phyloP scores from a whole-genome alignment of 2,113 vertebrate genomes.

The Rynchops niger region DNA sequence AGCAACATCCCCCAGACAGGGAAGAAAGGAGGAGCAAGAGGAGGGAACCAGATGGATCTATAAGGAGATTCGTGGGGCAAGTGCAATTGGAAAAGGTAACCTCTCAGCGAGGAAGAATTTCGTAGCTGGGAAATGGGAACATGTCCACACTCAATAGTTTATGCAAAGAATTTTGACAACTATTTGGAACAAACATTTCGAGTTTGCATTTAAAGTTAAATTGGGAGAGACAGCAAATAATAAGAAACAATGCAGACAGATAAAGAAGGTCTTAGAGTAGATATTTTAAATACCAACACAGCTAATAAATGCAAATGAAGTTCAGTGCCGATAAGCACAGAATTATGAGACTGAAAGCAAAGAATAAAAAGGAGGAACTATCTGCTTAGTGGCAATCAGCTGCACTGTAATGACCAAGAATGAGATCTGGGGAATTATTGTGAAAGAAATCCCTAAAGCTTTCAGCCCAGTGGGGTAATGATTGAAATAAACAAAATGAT shows the following conservation, averaged over 20 bases:
- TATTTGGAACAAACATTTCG: slow-evolving; percentile 63
- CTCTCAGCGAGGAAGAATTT: background rate
- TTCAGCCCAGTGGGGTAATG: slow-evolving; percentile 62
- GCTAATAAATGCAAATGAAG: slow-evolving; percentile 83
- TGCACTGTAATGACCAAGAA: slow-evolving; percentile 70
- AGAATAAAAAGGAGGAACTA: slow-evolving; percentile 70
- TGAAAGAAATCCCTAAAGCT: slow-evolving; percentile 75
- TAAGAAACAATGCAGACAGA: slow-evolving; percentile 73
- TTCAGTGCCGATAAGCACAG: slow-evolving; percentile 74
- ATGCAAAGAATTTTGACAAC: slow-evolving; percentile 55
- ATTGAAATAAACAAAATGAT: slow-evolving; percentile 65
- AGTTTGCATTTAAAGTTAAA: slow-evolving; percentile 72
- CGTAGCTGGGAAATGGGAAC: background rate
- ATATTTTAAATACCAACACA: slow-evolving; percentile 74
- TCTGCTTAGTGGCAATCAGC: slow-evolving; percentile 77
- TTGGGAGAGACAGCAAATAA: slow-evolving; percentile 71
- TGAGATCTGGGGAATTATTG: slow-evolving; percentile 75
- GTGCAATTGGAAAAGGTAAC: background rate
- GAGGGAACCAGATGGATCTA: background rate
- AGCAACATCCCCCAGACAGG: background rate
- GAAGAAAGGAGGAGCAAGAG: background rate
- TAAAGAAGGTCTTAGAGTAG: slow-evolving; percentile 70
- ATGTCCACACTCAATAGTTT: background rate
- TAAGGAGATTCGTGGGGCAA: background rate
- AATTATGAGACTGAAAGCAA: slow-evolving; percentile 78